Conservation (phyloP, 2,797 vertebrate species). For the Furcifer pardalis region DNA sequence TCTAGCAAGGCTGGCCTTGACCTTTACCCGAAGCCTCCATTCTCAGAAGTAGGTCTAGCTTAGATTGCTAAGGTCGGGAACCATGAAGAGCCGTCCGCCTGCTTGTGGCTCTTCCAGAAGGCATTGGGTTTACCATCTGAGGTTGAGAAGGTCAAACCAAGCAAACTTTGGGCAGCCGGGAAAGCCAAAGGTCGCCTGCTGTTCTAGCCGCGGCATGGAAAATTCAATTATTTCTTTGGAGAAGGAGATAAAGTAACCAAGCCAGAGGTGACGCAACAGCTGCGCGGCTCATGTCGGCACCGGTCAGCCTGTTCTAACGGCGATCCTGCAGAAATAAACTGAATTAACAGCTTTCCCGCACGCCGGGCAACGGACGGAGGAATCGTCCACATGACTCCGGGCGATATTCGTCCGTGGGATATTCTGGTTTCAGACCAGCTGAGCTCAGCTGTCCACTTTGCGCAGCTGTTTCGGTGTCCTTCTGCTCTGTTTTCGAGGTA, state of each 20-base stretch:
- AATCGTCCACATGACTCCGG: not conserved
- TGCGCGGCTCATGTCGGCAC: not conserved
- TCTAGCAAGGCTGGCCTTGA: no score
- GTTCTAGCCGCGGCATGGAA: not conserved
- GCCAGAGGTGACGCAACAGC: not conserved
- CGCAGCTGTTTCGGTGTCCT: conserved; percentile 1
- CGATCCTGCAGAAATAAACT: not conserved
- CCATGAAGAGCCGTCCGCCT: no score
- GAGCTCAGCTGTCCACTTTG: not conserved
- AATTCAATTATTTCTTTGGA: no score
- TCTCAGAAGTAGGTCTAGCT: no score
- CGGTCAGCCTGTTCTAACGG: not conserved
- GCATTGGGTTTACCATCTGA: no score
- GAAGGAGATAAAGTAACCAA: not conserved
- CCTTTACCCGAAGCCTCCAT: no score
- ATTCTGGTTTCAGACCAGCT: not conserved
- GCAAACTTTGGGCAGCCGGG: no score
- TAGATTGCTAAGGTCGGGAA: no score
- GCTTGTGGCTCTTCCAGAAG: no score
- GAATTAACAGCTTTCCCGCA: not conserved
- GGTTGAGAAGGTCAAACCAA: no score
- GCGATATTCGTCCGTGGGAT: not conserved
- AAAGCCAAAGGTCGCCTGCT: not conserved
- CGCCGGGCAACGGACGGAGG: not conserved
- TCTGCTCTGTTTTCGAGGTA: no score